Percentiles rank a stretch among this genome's conserved stretches.
phyloP scores from a whole-genome alignment of 1,140 invertebrate genomes.

The Gonatopus flavifemur region DNA sequence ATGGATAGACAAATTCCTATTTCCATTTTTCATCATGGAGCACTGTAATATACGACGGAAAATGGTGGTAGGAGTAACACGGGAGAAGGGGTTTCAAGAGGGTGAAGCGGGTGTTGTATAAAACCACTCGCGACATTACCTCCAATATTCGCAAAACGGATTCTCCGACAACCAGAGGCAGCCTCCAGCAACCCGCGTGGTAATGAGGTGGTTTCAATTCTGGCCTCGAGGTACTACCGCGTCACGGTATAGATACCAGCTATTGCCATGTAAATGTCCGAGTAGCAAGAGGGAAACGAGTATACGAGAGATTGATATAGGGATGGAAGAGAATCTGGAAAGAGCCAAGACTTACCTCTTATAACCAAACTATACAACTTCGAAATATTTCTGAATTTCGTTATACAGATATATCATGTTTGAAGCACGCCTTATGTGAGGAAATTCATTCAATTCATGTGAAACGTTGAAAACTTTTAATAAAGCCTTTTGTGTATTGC shows the following conservation, averaged over 20 bases:
- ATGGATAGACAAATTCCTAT: constrained; percentile 40
- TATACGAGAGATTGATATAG: constrained; percentile 40
- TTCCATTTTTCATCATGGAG: constrained; percentile 55
- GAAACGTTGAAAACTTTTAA: no score
- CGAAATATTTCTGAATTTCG: no score
- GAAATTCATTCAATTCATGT: no score
- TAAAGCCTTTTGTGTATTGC: no score
- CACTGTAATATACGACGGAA: constrained; percentile 31
- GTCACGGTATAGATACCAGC: constrained; percentile 34
- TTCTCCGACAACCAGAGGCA: constrained; percentile 47
- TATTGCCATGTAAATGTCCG: constrained; percentile 50
- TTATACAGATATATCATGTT: no score
- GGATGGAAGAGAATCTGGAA: no score
- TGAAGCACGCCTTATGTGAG: no score
- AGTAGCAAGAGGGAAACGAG: constrained; percentile 34
- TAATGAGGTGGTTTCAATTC: constrained; percentile 61
- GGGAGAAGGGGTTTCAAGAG: constrained; percentile 17
- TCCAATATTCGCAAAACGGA: constrained; percentile 59
- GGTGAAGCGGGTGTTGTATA: constrained; percentile 47
- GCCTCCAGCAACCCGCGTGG: constrained; percentile 31
- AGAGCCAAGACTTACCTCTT: no score
- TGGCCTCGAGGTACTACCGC: constrained; percentile 46
- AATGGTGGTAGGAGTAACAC: constrained; percentile 6
- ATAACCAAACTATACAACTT: no score
- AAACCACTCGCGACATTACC: constrained; percentile 58